Percentiles rank a stretch among this genome's conserved stretches.
These are phyloP conservation scores for Anastatus disparis DNA, from an alignment of 1,140 invertebrate genomes.

Conservation along the genomic window DNA sequence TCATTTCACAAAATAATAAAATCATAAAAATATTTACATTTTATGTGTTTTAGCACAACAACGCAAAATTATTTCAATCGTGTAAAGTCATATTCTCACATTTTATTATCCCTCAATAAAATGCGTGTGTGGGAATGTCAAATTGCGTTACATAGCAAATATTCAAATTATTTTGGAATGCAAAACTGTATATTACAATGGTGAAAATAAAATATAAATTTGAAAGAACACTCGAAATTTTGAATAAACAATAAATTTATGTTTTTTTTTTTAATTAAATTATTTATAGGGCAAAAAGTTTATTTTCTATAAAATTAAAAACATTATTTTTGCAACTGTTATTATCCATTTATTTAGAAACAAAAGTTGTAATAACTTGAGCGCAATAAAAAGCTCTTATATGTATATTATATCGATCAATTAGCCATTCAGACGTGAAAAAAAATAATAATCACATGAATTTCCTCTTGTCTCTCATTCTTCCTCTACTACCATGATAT, in stretches of 20 bases:
- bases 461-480: not conserved
- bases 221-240: too few species aligned
- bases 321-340: too few species aligned
- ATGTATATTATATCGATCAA: slow-evolving; percentile 1
- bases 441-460: not conserved
- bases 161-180: too few species aligned
- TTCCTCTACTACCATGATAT: not conserved
- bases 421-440: slow-evolving; percentile 2
- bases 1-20: not conserved
- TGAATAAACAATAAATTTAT: too few species aligned
- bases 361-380: too few species aligned
- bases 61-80: slow-evolving; percentile 1
- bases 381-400: too few species aligned
- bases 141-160: too few species aligned
- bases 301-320: too few species aligned
- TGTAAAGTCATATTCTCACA: not conserved
- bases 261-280: too few species aligned
- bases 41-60: not conserved
- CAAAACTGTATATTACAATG: too few species aligned
- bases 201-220: not conserved
- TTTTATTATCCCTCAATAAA: slow-evolving; percentile 10
- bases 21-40: not conserved
- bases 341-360: too few species aligned
- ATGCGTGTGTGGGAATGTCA: not conserved
- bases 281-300: too few species aligned